These are phyloP conservation scores for Diadegma fenestrale DNA, from an alignment of 2,888 invertebrate species.

Conservation along the genomic window DNA sequence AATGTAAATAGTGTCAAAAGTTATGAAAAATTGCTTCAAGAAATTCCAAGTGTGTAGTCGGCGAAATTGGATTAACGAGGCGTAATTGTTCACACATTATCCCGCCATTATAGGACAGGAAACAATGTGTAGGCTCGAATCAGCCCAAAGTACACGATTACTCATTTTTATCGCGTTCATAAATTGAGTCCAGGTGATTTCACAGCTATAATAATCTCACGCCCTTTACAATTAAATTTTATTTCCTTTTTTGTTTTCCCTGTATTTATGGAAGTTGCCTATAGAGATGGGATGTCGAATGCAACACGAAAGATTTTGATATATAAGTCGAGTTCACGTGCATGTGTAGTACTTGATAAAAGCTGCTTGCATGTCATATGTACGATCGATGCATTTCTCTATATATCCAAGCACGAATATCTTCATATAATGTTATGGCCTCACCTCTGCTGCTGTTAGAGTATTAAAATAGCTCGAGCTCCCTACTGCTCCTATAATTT, in stretches of 20 bases:
- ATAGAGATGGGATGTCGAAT: slow-evolving; percentile 43
- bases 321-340: slow-evolving; percentile 16
- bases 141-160: slow-evolving; percentile 5
- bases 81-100: slow-evolving; percentile 1
- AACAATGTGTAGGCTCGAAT: slow-evolving; percentile 10
- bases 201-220: slow-evolving; percentile 21
- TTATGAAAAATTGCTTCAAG: background rate
- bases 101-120: background rate
- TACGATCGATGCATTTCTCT: slow-evolving; percentile 56
- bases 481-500: slow-evolving; percentile 38
- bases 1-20: background rate
- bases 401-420: slow-evolving; percentile 48
- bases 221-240: slow-evolving; percentile 8
- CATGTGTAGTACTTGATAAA: slow-evolving; percentile 1
- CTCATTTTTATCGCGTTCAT: slow-evolving; percentile 19
- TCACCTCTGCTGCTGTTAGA: slow-evolving; percentile 1
- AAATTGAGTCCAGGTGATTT: slow-evolving; percentile 31
- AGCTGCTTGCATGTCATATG: slow-evolving; percentile 58
- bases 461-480: slow-evolving; percentile 52
- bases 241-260: slow-evolving; percentile 3
- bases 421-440: slow-evolving; percentile 44
- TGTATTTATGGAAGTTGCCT: slow-evolving; percentile 26
- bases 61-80: background rate
- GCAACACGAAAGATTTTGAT: slow-evolving; percentile 40
- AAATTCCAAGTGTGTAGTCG: background rate